phyloP scores from a whole-genome alignment of 1,140 invertebrate species.

The Cheumatopsyche charites region DNA sequence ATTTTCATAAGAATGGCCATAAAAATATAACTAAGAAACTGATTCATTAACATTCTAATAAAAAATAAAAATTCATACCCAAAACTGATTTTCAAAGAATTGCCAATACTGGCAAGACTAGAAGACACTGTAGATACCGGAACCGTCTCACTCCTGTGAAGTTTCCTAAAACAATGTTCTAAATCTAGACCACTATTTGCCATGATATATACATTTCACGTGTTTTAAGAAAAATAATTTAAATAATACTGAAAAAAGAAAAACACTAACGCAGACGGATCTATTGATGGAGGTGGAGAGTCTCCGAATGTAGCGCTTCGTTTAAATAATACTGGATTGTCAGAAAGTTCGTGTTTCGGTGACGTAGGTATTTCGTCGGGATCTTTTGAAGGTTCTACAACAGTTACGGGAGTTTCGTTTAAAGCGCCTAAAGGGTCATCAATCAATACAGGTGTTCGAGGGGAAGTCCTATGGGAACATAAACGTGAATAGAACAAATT shows the following conservation, averaged over 20 bases:
- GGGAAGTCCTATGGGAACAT: conserved; percentile 63
- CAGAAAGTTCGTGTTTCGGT: conserved; percentile 56
- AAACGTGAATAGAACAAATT: background rate
- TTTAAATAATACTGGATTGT: conserved; percentile 64
- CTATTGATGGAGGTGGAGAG: conserved; percentile 53
- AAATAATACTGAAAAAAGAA: conserved; percentile 16
- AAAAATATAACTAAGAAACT: too few species aligned
- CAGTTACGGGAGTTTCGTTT: conserved; percentile 58
- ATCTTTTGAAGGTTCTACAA: conserved; percentile 45
- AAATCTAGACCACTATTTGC: conserved; percentile 39
- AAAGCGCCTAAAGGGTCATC: conserved; percentile 91
- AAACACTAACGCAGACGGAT: conserved; percentile 53
- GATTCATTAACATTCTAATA: too few species aligned
- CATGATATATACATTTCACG: background rate
- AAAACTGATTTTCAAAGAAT: conserved; percentile 82
- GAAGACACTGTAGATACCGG: conserved; percentile 76
- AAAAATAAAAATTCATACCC: too few species aligned
- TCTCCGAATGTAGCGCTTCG: conserved; percentile 68
- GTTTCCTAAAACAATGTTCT: conserved; percentile 55
- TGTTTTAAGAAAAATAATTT: too few species aligned
- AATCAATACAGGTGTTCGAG: conserved; percentile 82
- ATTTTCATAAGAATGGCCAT: too few species aligned
- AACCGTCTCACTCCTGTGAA: conserved; percentile 84
- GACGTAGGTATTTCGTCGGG: conserved; percentile 43
- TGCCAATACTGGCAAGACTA: conserved; percentile 75